These are phyloP conservation scores for Andrena minutula DNA, from an alignment of 2,888 invertebrate species.

Conservation along the genomic window DNA sequence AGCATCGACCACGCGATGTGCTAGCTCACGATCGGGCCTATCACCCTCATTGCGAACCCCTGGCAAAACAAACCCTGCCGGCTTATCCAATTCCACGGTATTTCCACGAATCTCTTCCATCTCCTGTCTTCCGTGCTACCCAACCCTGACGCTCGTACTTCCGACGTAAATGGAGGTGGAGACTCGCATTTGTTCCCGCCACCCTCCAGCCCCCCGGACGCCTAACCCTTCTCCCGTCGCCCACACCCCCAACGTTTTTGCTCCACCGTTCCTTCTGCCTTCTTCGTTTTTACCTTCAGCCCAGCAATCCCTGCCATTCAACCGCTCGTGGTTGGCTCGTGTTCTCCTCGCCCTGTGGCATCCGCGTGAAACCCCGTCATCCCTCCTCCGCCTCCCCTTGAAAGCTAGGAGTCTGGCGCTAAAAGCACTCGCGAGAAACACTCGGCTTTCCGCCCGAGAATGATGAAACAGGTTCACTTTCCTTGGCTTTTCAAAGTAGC, in stretches of 20 bases:
- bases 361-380: constrained; percentile 70
- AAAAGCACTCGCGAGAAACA: constrained; percentile 60
- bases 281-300: constrained; percentile 51
- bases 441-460: constrained; percentile 3
- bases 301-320: constrained; percentile 48
- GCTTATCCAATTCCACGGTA: constrained; percentile 79
- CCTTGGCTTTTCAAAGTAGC: background rate
- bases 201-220: constrained; percentile 16
- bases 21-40: constrained; percentile 51
- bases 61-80: constrained; percentile 75
- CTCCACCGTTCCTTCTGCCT: constrained; percentile 32
- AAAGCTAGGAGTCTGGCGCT: constrained; percentile 44
- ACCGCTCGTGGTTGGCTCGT: constrained; percentile 17
- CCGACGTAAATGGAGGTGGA: constrained; percentile 72
- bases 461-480: constrained; percentile 25
- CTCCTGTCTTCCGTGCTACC: constrained; percentile 63
- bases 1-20: constrained; percentile 66
- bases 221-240: constrained; percentile 32
- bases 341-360: constrained; percentile 62
- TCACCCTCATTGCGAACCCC: constrained; percentile 69
- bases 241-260: constrained; percentile 13
- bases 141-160: constrained; percentile 62
- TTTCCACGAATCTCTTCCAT: constrained; percentile 79
- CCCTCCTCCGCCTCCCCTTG: constrained; percentile 8
- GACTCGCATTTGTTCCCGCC: constrained; percentile 71